phyloP scores from a whole-genome alignment of 2,113 vertebrate species.

The Catharus bicknelli region DNA sequence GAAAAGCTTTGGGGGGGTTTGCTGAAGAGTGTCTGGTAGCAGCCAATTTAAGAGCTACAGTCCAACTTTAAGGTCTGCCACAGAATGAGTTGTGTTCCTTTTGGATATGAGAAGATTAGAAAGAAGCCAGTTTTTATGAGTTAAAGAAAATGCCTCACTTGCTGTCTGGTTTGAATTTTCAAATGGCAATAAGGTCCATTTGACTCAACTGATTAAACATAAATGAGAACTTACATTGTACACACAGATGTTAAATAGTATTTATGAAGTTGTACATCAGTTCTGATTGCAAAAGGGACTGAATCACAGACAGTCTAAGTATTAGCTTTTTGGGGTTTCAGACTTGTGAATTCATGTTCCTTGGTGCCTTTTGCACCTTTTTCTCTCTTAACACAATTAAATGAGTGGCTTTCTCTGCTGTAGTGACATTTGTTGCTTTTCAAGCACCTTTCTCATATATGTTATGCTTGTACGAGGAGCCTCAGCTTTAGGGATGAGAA shows the following conservation, averaged over 20 bases:
- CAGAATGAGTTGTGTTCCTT: not conserved
- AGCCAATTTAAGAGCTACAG: fast-evolving
- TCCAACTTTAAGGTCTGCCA: not conserved
- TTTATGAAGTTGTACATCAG: not conserved
- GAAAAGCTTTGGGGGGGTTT: not conserved
- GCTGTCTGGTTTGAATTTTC: not conserved
- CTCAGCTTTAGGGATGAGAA: not conserved
- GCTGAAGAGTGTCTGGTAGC: not conserved
- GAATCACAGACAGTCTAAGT: not conserved
- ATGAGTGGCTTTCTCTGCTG: not conserved
- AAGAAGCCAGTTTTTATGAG: not conserved
- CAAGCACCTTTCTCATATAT: not conserved
- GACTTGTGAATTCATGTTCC: not conserved
- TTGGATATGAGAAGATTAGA: not conserved
- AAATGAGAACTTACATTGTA: not conserved
- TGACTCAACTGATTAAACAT: not conserved
- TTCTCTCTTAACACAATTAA: not conserved
- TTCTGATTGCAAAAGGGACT: not conserved
- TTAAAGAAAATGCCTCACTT: not conserved
- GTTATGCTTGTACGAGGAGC: not conserved
- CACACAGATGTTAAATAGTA: not conserved
- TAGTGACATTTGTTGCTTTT: not conserved
- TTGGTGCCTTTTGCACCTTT: not conserved
- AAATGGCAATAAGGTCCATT: not conserved
- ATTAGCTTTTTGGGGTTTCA: not conserved